These are phyloP conservation scores for Aphaenogaster floridana DNA, from an alignment of 1,140 invertebrate species.

Conservation along the genomic window DNA sequence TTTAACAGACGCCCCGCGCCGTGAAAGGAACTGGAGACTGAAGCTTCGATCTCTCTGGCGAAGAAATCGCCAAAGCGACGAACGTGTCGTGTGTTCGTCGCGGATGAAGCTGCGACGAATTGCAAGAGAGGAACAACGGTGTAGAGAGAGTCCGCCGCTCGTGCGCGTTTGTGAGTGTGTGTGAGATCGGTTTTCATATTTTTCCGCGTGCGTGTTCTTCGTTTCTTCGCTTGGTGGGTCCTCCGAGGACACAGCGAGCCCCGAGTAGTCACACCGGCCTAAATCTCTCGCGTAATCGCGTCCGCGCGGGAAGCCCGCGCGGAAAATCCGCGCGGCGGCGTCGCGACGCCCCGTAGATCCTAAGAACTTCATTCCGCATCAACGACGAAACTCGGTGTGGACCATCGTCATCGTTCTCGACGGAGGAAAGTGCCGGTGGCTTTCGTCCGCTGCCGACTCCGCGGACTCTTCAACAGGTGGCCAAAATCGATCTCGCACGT, in stretches of 20 bases:
- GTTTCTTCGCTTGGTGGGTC: background rate
- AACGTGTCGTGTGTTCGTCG: background rate
- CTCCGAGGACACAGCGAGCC: background rate
- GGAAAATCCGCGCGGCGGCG: too few relatives aligned
- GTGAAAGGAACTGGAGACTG: background rate
- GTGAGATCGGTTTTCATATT: background rate
- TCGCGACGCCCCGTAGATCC: background rate
- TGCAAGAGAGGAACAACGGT: too few relatives aligned
- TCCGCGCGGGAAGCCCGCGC: background rate
- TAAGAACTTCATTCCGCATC: background rate
- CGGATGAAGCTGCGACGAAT: background rate
- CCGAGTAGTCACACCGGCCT: constrained; percentile 43
- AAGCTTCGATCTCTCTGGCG: background rate
- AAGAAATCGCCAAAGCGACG: too few relatives aligned
- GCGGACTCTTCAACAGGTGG: constrained; percentile 76
- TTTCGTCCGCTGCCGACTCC: background rate
- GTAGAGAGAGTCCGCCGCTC: background rate
- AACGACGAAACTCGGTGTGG: background rate
- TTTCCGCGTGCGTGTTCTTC: background rate
- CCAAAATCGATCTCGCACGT: constrained; percentile 56
- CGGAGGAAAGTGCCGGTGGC: constrained; percentile 20
- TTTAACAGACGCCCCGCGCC: background rate
- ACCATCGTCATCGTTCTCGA: background rate
- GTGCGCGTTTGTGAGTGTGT: background rate
- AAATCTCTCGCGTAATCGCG: constrained; percentile 11